Conservation (phyloP, 2,113 vertebrate species). For the Pomatorhinus ruficollis region DNA sequence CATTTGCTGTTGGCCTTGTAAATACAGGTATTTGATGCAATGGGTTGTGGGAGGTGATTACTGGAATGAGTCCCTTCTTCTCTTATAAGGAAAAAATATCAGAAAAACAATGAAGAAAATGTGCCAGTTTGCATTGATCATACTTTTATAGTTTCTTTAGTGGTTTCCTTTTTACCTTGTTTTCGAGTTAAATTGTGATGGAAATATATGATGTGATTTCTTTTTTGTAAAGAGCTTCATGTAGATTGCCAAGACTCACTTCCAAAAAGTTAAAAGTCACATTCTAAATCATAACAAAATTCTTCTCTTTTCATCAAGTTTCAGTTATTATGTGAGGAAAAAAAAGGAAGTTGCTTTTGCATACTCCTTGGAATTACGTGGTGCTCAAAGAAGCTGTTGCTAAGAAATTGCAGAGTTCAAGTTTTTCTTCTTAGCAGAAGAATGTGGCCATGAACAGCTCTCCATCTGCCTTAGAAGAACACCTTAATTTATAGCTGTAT, state of each 20-base stretch:
- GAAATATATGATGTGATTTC: background rate
- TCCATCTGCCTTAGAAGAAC: background rate
- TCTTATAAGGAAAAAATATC: background rate
- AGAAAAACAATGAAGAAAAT: background rate
- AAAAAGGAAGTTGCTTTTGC: constrained; percentile 59
- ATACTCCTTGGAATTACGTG: constrained; percentile 41
- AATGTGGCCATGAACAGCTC: background rate
- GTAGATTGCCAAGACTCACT: constrained; percentile 47
- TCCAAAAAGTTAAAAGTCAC: constrained; percentile 16
- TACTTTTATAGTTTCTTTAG: background rate
- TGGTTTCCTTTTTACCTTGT: background rate
- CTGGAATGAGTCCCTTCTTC: background rate
- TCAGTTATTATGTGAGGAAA: background rate
- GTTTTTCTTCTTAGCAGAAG: constrained; percentile 12
- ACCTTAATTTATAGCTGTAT: constrained; percentile 42
- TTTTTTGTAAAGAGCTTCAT: background rate
- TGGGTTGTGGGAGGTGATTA: background rate
- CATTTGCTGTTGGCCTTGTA: background rate
- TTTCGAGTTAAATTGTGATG: background rate
- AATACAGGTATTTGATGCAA: background rate
- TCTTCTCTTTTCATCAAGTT: constrained; percentile 39
- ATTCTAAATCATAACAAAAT: constrained; percentile 48
- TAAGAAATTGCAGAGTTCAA: constrained; percentile 16
- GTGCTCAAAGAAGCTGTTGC: constrained; percentile 1
- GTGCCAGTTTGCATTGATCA: background rate